A percentile compares a stretch with the other conserved stretches of the same genome.
Evolutionary conservation across 2,888 invertebrate species (phyloP).

Genomic region (Andricus curvator): DNA sequence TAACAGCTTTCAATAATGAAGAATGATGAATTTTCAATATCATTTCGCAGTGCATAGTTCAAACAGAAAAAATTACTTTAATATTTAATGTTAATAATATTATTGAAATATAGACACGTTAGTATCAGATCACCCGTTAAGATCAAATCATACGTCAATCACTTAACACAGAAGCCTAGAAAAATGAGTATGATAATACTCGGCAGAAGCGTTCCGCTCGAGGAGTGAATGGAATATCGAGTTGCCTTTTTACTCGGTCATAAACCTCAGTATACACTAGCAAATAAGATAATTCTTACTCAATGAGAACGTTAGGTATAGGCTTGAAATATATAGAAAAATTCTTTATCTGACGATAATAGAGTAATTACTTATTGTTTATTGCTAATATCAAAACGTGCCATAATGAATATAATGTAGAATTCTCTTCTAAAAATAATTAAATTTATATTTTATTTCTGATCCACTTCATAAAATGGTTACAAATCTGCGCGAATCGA

Average conservation of each 20-base stretch:
- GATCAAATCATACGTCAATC: background rate
- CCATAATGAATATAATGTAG: background rate
- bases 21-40: too few species aligned
- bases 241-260: constrained; percentile 7
- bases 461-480: background rate
- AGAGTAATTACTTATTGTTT: background rate
- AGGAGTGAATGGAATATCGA: constrained; percentile 18
- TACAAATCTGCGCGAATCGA: too few species aligned
- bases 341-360: background rate
- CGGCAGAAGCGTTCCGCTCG: background rate
- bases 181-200: constrained; percentile 1
- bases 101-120: too few species aligned
- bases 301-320: background rate
- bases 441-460: background rate
- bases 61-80: too few species aligned
- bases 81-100: too few species aligned
- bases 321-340: background rate
- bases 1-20: too few species aligned
- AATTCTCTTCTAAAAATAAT: background rate
- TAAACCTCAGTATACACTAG: background rate
- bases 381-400: background rate
- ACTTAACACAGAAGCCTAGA: background rate
- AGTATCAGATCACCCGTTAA: background rate
- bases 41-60: too few species aligned
- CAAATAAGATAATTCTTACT: background rate